phyloP scores from a whole-genome alignment of 1,140 invertebrate genomes.

The Neodiprion pinetum region DNA sequence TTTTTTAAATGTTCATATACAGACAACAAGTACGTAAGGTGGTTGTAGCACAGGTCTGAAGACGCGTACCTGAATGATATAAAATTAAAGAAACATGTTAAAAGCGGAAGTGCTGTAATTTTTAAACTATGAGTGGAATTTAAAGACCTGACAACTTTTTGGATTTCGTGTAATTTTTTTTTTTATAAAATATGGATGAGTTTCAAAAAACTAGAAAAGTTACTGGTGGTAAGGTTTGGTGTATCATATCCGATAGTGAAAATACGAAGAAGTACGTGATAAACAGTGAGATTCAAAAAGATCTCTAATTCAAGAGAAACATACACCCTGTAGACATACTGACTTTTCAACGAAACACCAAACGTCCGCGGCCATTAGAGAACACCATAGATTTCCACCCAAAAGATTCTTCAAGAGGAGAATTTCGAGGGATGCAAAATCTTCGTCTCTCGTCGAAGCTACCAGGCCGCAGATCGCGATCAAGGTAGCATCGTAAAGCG shows the following conservation, averaged over 20 bases:
- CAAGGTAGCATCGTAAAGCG: constrained; percentile 48
- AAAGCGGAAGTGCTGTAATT: not conserved
- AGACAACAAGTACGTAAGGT: constrained; percentile 45
- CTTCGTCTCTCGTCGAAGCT: constrained; percentile 33
- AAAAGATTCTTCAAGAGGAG: constrained; percentile 49
- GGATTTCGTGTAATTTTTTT: constrained; percentile 9
- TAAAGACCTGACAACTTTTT: not conserved
- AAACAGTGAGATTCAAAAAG: too few species aligned
- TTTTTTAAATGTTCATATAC: constrained; percentile 37
- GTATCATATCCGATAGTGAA: too few species aligned
- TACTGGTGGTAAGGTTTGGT: too few species aligned
- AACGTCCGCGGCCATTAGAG: constrained; percentile 45
- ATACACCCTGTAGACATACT: not conserved
- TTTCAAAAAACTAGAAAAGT: not conserved
- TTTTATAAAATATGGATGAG: constrained; percentile 2
- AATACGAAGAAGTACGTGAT: too few species aligned
- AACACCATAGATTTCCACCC: constrained; percentile 44
- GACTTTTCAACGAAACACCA: constrained; percentile 53
- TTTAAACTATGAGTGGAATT: not conserved
- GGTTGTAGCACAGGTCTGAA: constrained; percentile 41
- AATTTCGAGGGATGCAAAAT: constrained; percentile 41
- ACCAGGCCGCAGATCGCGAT: constrained; percentile 39
- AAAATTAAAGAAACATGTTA: not conserved
- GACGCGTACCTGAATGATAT: constrained; percentile 44
- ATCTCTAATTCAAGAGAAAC: too few species aligned